Base-by-base conservation (phyloP, 1,140 invertebrate species). In the Lordiphosa stackelbergi region DNA sequence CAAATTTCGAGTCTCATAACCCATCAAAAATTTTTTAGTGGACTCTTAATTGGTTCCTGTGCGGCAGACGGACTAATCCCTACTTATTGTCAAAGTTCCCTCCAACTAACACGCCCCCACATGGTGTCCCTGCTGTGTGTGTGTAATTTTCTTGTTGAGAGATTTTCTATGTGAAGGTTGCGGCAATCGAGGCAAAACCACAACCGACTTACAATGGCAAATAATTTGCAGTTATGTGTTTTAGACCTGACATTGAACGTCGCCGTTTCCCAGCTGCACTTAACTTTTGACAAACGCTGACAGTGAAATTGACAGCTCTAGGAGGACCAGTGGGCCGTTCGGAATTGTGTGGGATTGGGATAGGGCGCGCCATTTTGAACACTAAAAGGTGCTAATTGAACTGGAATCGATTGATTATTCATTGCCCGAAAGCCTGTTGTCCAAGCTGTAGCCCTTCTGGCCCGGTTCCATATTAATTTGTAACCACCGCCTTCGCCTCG, bases 111-210 rank as follows among this genome's bases (percentile, higher is more conserved):
- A 36, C 58, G 38, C 55, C 47, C 46, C 63, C 36, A 42, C 69
- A 46, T 40, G 54, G 42, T 56, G 54, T 69, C 37, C 43, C 43
- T 46, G 31, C 24, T 35, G 42, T 52, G 48, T 54, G 62, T 65
- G 58, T 48, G 69, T 79, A 74, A 85, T 85, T 85, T 85, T 85
- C 83, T 56, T 74, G 71, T 66, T 85, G 70, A 85, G 66, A 72
- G 71, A 83, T 85, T 85, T 85, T 85, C 77, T 85, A 73, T 85
- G 83, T 85, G 83, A 85, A 85, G 83, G 83, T 85, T 85, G 72
- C 66, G 43, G 66, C 63, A 73, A 77, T 65, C 62, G 62, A 62
- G 57, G 56, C 24, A 53, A 54, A 53, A 37, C 63, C 56, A 61
- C 57, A 58, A 11, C 8, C 35, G 22, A 49, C 62, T 54, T 62